Evolutionary conservation across 2,797 vertebrate species (phyloP).

Genomic region (Pipistrellus nathusii): DNA sequence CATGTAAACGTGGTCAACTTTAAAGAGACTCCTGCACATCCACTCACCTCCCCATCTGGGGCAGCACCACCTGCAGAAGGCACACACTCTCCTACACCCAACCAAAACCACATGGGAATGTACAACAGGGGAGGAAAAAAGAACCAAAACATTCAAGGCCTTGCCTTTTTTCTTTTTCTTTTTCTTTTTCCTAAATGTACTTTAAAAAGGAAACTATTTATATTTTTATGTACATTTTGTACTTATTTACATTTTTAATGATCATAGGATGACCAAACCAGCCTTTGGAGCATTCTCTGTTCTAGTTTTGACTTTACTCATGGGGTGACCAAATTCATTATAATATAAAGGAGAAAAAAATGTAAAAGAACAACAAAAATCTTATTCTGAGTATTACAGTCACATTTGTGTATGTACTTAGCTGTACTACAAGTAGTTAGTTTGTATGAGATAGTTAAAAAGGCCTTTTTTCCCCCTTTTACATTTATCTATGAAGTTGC

Average conservation of each 20-base stretch:
- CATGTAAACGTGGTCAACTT: constrained; percentile 91
- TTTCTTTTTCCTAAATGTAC: constrained; percentile 93
- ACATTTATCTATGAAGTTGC: constrained; percentile 91
- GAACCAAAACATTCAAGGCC: constrained; percentile 90
- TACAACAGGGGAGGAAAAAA: constrained; percentile 69
- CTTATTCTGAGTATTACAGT: constrained; percentile 95
- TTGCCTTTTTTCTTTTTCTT: constrained; percentile 82
- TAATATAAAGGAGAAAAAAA: constrained; percentile 90
- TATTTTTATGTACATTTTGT: constrained; percentile 99
- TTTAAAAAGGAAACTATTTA: constrained; percentile 96
- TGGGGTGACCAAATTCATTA: constrained; percentile 94
- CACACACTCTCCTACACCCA: constrained; percentile 46
- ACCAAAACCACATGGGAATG: constrained; percentile 73
- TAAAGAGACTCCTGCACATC: constrained; percentile 87
- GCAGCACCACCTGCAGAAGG: constrained; percentile 69
- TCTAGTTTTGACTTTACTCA: constrained; percentile 91
- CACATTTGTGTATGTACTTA: constrained; percentile 95
- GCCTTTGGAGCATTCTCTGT: constrained; percentile 90
- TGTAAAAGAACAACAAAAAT: constrained; percentile 89
- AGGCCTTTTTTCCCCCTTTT: constrained; percentile 80
- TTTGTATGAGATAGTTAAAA: no score
- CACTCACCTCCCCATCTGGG: not conserved
- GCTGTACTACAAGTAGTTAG: constrained; percentile 91
- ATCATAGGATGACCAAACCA: constrained; percentile 93
- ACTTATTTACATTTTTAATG: constrained; percentile 94